Conservation (phyloP, 1,140 invertebrate genomes). For the Cotesia vestalis region DNA sequence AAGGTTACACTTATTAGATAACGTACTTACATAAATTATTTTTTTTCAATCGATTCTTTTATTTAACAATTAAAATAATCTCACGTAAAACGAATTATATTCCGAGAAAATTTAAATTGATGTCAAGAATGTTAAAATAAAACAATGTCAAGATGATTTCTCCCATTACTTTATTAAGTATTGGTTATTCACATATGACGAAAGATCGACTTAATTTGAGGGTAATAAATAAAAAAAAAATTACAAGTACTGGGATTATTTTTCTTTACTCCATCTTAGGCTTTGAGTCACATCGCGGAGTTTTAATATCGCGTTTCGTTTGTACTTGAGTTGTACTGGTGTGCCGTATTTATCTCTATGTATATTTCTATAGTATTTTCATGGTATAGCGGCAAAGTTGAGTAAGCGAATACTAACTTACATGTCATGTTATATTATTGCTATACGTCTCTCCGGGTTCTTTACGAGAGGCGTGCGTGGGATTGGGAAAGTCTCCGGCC, state of each 20-base stretch:
- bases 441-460: constrained; percentile 1
- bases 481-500: constrained; percentile 44
- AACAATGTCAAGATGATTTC: constrained; percentile 17
- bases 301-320: too few relatives aligned
- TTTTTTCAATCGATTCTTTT: too few relatives aligned
- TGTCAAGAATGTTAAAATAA: neutral
- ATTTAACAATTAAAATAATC: too few relatives aligned
- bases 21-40: neutral
- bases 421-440: neutral
- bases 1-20: neutral
- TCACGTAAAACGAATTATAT: too few relatives aligned
- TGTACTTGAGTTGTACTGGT: too few relatives aligned
- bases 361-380: neutral
- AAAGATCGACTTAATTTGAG: neutral
- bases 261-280: too few relatives aligned
- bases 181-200: neutral
- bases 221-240: neutral
- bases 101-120: neutral
- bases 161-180: neutral
- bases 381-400: neutral
- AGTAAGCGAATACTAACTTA: constrained; percentile 12
- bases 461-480: constrained; percentile 37
- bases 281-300: too few relatives aligned
- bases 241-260: constrained; percentile 3
- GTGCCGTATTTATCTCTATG: too few relatives aligned